These are phyloP conservation scores for Pseudanteris insignis DNA, from an alignment of 2,888 invertebrate species.

Conservation along the genomic window DNA sequence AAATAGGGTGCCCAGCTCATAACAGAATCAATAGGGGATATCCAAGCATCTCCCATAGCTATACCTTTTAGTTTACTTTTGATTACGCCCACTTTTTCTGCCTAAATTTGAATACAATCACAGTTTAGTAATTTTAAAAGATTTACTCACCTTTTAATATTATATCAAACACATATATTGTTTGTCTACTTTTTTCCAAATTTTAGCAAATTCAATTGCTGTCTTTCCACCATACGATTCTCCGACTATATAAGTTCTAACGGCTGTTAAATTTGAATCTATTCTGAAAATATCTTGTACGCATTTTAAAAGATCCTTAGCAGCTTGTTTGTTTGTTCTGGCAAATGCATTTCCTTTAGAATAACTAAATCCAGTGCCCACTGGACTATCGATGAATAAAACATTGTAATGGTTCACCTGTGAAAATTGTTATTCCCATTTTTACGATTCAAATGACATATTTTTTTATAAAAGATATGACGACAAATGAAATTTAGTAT, in stretches of 20 bases:
- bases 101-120: too few species aligned
- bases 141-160: too few species aligned
- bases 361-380: slow-evolving; percentile 88
- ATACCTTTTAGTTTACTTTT: slow-evolving; percentile 80
- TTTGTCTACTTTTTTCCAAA: slow-evolving; percentile 69
- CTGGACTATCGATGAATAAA: slow-evolving; percentile 89
- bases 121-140: too few species aligned
- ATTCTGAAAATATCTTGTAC: slow-evolving; percentile 75
- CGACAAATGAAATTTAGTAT: too few species aligned
- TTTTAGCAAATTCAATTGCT: slow-evolving; percentile 82
- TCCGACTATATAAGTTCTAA: slow-evolving; percentile 84
- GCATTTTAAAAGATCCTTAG: slow-evolving; percentile 78
- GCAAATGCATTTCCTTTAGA: slow-evolving; percentile 70
- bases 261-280: slow-evolving; percentile 76
- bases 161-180: too few species aligned
- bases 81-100: slow-evolving; percentile 72
- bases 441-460: too few species aligned
- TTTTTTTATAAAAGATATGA: too few species aligned
- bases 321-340: slow-evolving; percentile 73
- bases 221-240: slow-evolving; percentile 96
- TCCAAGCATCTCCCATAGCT: slow-evolving; percentile 89
- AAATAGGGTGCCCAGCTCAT: slow-evolving; percentile 85
- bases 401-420: slow-evolving; percentile 82
- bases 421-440: slow-evolving; percentile 48
- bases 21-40: slow-evolving; percentile 85